Evolutionary conservation across 1,140 invertebrate species (phyloP), one percentile per base, ranked within the genome.

Genomic region (Drosophila dunni): DNA sequence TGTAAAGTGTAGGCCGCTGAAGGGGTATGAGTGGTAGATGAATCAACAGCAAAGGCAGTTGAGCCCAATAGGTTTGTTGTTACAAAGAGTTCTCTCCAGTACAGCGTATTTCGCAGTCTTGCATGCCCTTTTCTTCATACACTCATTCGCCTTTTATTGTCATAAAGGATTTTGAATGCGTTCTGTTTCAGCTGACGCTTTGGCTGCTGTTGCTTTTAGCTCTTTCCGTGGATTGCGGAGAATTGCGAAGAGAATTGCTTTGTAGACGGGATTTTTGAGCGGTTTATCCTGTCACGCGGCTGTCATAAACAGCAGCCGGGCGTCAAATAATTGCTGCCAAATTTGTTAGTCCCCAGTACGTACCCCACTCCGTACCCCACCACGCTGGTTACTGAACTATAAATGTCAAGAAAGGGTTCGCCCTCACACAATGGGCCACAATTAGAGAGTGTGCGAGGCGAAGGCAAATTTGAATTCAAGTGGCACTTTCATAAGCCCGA

Each of bases 241-340:
- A 20, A 8, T 15, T 10, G 17, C 0, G 15, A 15, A 6, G 17
- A 20, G 45, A 20, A 2, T 9, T 17, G 40, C 17, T 8, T 20
- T 20, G 46, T 9, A 17, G 8, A 17, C 11, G 45, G 40, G 11
- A 10, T 40, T 45, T 13, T 56, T 66, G 29, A 67, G 44, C 51
- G 40, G 42, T 66, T 66, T 66, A 36, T 66, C 24, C 63, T 56
- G 40, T 66, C 63, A 66, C 40, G 51, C 63, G 17, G 46, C 66
- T 50, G 48, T 70, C 67, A 70, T 63, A 63, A 70, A 54, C 50
- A 63, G 67, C 67, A 63, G 67, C 11, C 40, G 60, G n/a, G 40
- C 15, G 58, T 70, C 67, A 62, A 70, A 70, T 54, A 63, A 63
- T 63, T 70, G 60, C 51, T 64, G 60, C 40, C 67, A 70, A 63